Evolutionary conservation across 2,797 vertebrate genomes (phyloP), one percentile per base, ranked within the genome.

Genomic region (Aphelocoma californica): DNA sequence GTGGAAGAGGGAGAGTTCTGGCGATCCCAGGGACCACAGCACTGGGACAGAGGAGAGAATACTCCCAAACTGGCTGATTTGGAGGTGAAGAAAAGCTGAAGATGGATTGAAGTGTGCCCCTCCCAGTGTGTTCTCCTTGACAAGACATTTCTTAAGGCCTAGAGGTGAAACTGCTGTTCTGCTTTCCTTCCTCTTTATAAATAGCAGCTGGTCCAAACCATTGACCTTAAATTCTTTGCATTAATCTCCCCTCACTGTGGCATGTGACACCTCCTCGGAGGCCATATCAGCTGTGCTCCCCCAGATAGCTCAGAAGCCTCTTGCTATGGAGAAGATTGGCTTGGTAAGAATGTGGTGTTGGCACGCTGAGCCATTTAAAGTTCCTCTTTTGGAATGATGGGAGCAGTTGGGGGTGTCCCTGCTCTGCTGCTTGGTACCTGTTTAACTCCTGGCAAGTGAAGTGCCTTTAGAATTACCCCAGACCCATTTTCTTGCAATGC

Each of bases 151-250:
- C 83, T 38, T 57, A 29, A 23, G 36, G 67, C 69, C 19, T 23
- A 14, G 81, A 88, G 81, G 34, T 65, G 60, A 71, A 81, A 31
- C 62, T 84, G 71, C 65, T 62, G 51, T 31, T 80, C 78, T 74
- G 73, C 61, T 56, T 66, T 60, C 79, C 53, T 92, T 71, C 86
- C 69, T 91, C 93, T 86, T 96, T 97, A 98, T 97, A 97, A 98
- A 98, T 97, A 98, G 97, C 95, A 95, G 80, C 75, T 79, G 45
- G 94, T 91, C 86, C 85, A 92, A 97, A 82, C 86, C 92, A 48
- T 34, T 97, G 97, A 97, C 98, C 97, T 97, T 92, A 95, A 81
- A 96, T 97, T 96, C 97, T 96, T 97, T 48, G 70, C 60, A 7
- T 90, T 95, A 93, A 93, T 96, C 94, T 95, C 70, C 90, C 87